Percentiles rank a stretch among this genome's conserved stretches.
Evolutionary conservation across 2,888 invertebrate genomes (phyloP).

Genomic region (Papilio protenor): DNA sequence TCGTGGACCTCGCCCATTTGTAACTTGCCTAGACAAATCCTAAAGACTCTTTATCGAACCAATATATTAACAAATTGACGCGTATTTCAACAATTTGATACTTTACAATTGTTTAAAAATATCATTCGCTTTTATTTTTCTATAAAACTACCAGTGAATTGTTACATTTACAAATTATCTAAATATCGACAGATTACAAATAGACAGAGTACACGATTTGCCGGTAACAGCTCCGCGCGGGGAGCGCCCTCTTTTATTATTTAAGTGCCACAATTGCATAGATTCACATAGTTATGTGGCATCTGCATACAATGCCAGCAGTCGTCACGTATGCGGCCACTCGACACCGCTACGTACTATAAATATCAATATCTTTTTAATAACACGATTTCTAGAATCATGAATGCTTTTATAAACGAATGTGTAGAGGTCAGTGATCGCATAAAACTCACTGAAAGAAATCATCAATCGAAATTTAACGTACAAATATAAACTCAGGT

Average conservation of each 20-base stretch:
- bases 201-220: neutral
- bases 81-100: neutral
- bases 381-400: slow-evolving; percentile 7
- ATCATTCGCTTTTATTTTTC: neutral
- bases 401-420: neutral
- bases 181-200: neutral
- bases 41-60: neutral
- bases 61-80: neutral
- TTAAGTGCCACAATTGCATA: slow-evolving; percentile 45
- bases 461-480: no score
- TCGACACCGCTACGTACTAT: neutral
- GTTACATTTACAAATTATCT: neutral
- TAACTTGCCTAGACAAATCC: neutral
- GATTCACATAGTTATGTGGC: slow-evolving; percentile 42
- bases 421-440: neutral
- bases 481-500: no score
- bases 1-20: neutral
- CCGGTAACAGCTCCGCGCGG: slow-evolving; percentile 30
- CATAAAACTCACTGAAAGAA: neutral
- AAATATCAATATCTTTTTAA: slow-evolving; percentile 4
- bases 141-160: neutral
- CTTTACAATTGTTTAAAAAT: neutral
- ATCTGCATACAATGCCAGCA: slow-evolving; percentile 41
- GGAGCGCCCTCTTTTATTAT: slow-evolving; percentile 44
- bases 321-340: slow-evolving; percentile 21